Evolutionary conservation across 2,113 vertebrate species (phyloP), one percentile per base, ranked within the genome.

Genomic region (Dipodomys merriami): DNA sequence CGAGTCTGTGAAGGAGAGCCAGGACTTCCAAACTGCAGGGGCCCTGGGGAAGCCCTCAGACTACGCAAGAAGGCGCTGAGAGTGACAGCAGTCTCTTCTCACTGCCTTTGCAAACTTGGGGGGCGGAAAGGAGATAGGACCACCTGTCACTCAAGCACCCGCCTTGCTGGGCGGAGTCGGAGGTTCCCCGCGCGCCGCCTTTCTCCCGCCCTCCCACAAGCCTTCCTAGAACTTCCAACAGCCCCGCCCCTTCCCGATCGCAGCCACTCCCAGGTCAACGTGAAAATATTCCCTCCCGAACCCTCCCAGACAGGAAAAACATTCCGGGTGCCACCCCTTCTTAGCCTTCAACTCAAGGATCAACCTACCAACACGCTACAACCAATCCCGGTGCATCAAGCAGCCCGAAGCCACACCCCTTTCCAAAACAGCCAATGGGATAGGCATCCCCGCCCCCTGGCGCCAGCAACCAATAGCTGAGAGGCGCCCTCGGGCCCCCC

Each of bases 1-100:
- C 6, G 11, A 15, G 65, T 79, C 64, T 72, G 87, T 91, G 76
- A 76, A 30, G 15, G 8, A 60, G 19, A 83, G 33, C 60, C 88
- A 92, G 49, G 72, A 91, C 94, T 74, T 57, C 95, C 94, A 97
- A 86, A 93, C 95, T 81, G 92, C 96, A 69, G 22, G 22, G 27
- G 8, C 11, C 57, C 97, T 94, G 64, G 60, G 95, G 87, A 46
- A 19, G 83, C 86, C 91, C 93, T 96, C 95, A 80, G 94, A 95
- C 95, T 96, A 95, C 95, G 71, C 96, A 96, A 95, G 96, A 97
- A 97, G 96, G 89, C 67, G 27, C 83, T 53, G 49, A 53, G 49
- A 53, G 49, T 53, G 49, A 53, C 49, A 53, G 49, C 9, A 53
- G 49, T 13, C 9, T 53, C 49, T 39, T 39, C 39, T 39, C 39